Evolutionary conservation across 2,113 vertebrate species (phyloP).

Genomic region (Cephalopterus ornatus): DNA sequence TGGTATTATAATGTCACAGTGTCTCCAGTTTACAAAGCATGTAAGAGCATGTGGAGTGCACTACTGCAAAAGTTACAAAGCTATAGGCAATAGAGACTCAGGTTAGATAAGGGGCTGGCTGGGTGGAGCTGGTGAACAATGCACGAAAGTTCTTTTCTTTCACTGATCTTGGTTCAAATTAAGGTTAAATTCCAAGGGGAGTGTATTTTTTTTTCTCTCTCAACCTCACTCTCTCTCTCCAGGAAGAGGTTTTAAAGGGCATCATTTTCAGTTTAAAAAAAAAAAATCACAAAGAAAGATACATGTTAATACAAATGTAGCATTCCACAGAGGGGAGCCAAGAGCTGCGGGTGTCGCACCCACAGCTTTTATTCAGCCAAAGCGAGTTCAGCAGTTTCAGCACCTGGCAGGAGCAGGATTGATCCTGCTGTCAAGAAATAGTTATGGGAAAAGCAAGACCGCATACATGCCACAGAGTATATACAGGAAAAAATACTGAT

Average conservation of each 20-base stretch:
- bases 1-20: slow-evolving; percentile 12
- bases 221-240: slow-evolving; percentile 17
- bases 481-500: background rate
- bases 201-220: slow-evolving; percentile 31
- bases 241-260: slow-evolving; percentile 71
- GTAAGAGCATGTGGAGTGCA: slow-evolving; percentile 55
- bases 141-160: slow-evolving; percentile 78
- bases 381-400: background rate
- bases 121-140: slow-evolving; percentile 79
- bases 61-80: slow-evolving; percentile 67
- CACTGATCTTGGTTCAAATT: slow-evolving; percentile 83
- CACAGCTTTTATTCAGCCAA: background rate
- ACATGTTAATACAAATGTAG: slow-evolving; percentile 75
- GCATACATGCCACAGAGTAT: background rate
- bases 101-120: slow-evolving; percentile 78
- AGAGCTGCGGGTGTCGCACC: slow-evolving; percentile 17
- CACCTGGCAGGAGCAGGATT: slow-evolving; percentile 26
- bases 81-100: slow-evolving; percentile 67
- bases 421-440: slow-evolving; percentile 6
- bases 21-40: slow-evolving; percentile 46
- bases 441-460: background rate
- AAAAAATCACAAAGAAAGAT: slow-evolving; percentile 68
- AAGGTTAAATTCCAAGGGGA: slow-evolving; percentile 82
- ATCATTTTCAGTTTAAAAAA: slow-evolving; percentile 65
- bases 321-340: slow-evolving; percentile 67